Base-by-base conservation (phyloP, 2,113 vertebrate genomes). In the Ophthalmolycus amberensis region DNA sequence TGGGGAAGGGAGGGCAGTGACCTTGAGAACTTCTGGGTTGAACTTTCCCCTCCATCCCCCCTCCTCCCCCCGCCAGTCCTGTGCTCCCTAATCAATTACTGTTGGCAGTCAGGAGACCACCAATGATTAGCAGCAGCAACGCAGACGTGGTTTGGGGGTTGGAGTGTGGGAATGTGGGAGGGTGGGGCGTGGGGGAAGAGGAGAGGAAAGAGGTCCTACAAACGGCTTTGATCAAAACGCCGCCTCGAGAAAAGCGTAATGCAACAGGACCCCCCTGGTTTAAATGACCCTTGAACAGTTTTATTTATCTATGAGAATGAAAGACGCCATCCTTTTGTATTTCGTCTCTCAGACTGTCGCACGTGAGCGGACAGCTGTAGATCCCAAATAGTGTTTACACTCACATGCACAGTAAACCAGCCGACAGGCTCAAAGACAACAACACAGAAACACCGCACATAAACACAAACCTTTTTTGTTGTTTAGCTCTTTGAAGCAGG, bases 51-150 rank as follows among this genome's bases (percentile, higher is more conserved):
- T 89, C 80, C 67, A 69, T 44, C 54, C 50, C 72, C 76, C 72
- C 38, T 70, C 74, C 38, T 76, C 82, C 71, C 9, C 71, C 84
- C 84, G 38, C 89, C 74, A 83, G 85, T 75, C 81, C 90, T 89
- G 62, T 73, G 81, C 88, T 93, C 94, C 87, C 94, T 93, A 95
- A 94, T 95, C 94, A 95, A 95, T 95, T 95, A 95, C 88, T 82
- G 87, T 93, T 93, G 92, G 93, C 87, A 91, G 92, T 92, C 90
- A 92, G 91, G 89, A 93, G 94, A 95, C 95, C 95, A 95, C 95
- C 95, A 94, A 84, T 92, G 94, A 94, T 93, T 92, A 93, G 90
- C 89, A 88, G 85, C 91, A 92, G 92, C 74, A 83, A 83, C 85
- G 88, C 88, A 92, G 87, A 89, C 88, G n/a, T 82, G 89, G 86